phyloP scores from a whole-genome alignment of 2,888 invertebrate genomes.

The Drosophila maculinotata region DNA sequence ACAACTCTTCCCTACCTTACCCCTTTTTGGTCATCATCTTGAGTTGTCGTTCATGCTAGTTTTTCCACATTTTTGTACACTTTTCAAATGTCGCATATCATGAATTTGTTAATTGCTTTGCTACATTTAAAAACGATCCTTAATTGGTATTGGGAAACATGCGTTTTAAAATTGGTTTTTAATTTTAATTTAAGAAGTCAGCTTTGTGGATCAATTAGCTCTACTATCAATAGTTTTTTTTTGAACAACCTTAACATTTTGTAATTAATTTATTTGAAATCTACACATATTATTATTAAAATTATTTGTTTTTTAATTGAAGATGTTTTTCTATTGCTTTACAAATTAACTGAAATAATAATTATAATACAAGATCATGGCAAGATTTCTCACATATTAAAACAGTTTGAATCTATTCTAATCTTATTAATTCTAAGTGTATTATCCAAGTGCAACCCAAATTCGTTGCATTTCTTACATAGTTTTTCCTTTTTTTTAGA shows the following conservation, averaged over 20 bases:
- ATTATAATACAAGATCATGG: no score
- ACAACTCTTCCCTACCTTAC: conserved; percentile 11
- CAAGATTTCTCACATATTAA: no score
- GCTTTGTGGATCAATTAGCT: not conserved
- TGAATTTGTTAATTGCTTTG: conserved; percentile 23
- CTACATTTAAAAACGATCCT: conserved; percentile 6
- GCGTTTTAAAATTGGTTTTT: not conserved
- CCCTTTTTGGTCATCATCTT: conserved; percentile 10
- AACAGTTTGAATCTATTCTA: no score
- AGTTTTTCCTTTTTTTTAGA: not conserved
- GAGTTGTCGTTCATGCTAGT: conserved; percentile 48
- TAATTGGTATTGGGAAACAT: not conserved
- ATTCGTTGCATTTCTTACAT: conserved; percentile 19
- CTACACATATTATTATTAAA: no score
- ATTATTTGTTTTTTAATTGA: no score
- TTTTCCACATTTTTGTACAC: conserved; percentile 69
- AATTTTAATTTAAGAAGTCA: not conserved
- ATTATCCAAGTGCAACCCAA: conserved; percentile 18
- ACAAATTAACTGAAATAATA: no score
- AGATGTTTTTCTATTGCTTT: no score
- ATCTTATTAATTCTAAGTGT: no score
- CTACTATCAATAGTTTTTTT: no score
- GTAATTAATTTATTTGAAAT: no score
- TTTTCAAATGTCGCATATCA: conserved; percentile 14
- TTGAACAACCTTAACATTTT: not conserved